Evolutionary conservation across 2,113 vertebrate species (phyloP), one percentile per base, ranked within the genome.

Genomic region (Cairina moschata): DNA sequence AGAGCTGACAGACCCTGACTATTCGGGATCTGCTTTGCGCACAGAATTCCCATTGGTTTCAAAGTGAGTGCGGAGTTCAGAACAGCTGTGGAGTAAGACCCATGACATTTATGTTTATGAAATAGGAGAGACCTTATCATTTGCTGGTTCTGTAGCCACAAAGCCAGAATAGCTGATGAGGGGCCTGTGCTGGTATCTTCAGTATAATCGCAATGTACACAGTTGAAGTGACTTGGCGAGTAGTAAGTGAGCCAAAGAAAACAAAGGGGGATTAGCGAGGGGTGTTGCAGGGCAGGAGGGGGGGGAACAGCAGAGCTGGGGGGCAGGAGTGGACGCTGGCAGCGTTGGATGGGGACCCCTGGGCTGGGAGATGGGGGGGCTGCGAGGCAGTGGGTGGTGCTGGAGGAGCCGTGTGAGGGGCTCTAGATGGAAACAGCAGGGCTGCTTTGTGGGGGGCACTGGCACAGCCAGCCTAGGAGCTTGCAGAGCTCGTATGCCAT

Each of bases 81-180:
- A 94, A 93, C 73, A 92, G 5, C 86, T 91, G 95, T 90, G 67
- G 88, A 94, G 78, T 95, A 93, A 97, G 90, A 94, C 93, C 92
- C 76, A 58, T 96, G 95, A 97, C 96, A 96, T 96, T 97, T 97
- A 95, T 96, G 93, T 93, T 96, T 97, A 97, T 97, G 95, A 97
- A 95, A 94, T 93, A 96, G 92, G 91, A 96, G 96, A 96, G 96
- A 95, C 92, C 95, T 96, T 96, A 97, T 94, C 93, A 93, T 92
- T 88, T 90, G 80, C 88, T 91, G 80, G 83, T 94, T 94, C 83
- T 96, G 86, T 94, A 97, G 95, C 79, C 90, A 94, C 95, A 95
- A 95, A 96, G 80, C 80, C 79, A 60, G 95, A 95, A 96, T 96
- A 96, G 88, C 90, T 96, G 96, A 96, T 97, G 88, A 95, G 91